Evolutionary conservation across 2,797 vertebrate species (phyloP), one percentile per base, ranked within the genome.

Genomic region (Schizopygopsis pylzovi): DNA sequence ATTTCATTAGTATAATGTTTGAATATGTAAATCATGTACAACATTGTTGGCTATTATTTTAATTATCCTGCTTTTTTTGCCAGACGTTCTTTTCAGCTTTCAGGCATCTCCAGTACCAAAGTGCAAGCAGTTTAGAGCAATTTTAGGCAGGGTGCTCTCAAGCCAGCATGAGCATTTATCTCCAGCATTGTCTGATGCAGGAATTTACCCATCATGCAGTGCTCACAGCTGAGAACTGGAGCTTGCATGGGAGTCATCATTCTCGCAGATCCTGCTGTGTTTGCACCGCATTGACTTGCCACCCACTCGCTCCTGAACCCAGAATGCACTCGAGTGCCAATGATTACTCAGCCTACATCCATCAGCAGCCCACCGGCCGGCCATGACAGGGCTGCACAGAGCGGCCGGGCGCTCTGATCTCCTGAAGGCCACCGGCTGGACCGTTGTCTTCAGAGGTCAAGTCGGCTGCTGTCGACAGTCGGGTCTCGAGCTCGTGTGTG

Each of bases 241-340:
- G 70, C 70, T 63, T n/a, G 54, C 54, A 54, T 68, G 47, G 71
- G 41, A 75, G 63, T 78, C 67, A 1, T 71, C 39, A 47, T 49
- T 43, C 49, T 71, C 2, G 11, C 43, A 41, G 65, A 70, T 41
- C 85, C 87, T 77, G 78, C 81, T 86, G 68, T 39, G 77, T 68
- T 33, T 70, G 76, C 76, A 52, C 72, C 70, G n/a, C 61, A 79
- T 65, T 33, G 70, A 33, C 75, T 56, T 47, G 39, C 28, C 85
- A 61, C 81, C 72, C 85, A 87, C 88, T 82, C 65, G n/a, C 79
- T 79, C n/a, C 41, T 83, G 68, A 79, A n/a, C 79, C 68, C 81
- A 78, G 52, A 68, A 82, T 59, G 41, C 67, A 45, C 37, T 75
- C 37, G 45, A 76, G 84, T 7, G 70, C 28, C 28, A 43, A 68